phyloP scores from a whole-genome alignment of 2,888 invertebrate species.

The Hirtodrosophila confusa region DNA sequence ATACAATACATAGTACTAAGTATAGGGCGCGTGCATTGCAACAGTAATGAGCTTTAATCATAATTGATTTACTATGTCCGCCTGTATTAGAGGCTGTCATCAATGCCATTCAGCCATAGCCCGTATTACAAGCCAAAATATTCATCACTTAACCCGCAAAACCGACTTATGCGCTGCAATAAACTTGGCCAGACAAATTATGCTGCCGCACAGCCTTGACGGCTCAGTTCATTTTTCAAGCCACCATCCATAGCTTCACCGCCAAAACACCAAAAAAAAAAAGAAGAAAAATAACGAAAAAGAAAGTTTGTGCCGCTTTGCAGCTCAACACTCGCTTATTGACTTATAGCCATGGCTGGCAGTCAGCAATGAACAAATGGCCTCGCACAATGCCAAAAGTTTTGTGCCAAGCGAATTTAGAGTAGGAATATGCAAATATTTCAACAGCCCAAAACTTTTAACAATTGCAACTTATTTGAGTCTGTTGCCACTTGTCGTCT shows the following conservation, averaged over 20 bases:
- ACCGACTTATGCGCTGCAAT: conserved; percentile 66
- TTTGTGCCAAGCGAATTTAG: conserved; percentile 15
- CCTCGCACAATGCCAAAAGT: conserved; percentile 54
- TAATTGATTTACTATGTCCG: conserved; percentile 71
- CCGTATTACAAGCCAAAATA: conserved; percentile 29
- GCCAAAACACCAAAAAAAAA: conserved; percentile 13
- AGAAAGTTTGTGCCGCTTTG: conserved; percentile 54
- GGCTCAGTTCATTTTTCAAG: conserved; percentile 65
- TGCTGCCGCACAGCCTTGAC: conserved; percentile 41
- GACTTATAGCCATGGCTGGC: conserved; percentile 60
- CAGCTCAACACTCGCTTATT: conserved; percentile 75
- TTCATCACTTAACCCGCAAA: conserved; percentile 41
- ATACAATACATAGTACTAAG: conserved; percentile 13
- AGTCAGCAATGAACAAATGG: conserved; percentile 42
- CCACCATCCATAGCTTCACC: neutral
- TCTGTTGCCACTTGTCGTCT: conserved; percentile 48
- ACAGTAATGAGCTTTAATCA: conserved; percentile 76
- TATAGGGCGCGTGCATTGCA: conserved; percentile 52
- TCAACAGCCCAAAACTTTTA: conserved; percentile 55
- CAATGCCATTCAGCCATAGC: conserved; percentile 44
- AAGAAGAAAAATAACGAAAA: conserved; percentile 1
- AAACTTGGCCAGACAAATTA: conserved; percentile 66
- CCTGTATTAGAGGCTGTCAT: conserved; percentile 44
- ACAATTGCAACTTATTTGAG: conserved; percentile 55
- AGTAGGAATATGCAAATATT: conserved; percentile 68